Base-by-base conservation (phyloP, 2,888 invertebrate species). In the Terebella lapidaria region DNA sequence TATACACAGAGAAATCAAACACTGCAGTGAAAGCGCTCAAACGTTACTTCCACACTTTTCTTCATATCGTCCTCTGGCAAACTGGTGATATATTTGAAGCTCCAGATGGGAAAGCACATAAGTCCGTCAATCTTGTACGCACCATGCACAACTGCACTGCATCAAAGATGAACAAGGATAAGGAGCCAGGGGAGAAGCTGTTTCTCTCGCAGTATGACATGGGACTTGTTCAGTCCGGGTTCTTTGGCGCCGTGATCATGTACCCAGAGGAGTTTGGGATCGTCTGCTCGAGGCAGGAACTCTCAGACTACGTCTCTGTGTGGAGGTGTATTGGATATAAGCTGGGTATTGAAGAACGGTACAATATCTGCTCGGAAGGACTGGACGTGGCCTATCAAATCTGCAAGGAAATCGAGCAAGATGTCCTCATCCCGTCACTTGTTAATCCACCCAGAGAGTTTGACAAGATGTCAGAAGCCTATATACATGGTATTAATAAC, bases 181-280 rank as follows among this genome's bases (percentile, higher is more conserved):
- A n/a, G 10, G n/a, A 35, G 10, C 10, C 10, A 15, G 42, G 10
- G n/a, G n/a, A n/a, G n/a, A n/a, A n/a, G n/a, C n/a, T n/a, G n/a
- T n/a, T n/a, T n/a, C n/a, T n/a, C n/a, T n/a, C n/a, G 0, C 94
- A 94, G 77, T 85, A 88, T 66, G 92, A 93, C 75, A 86, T 94
- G 85, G 89, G 89, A 0, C 77, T 93, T 10, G 92, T 93, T 0
- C 91, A 91, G 79, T 91, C 90, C 74, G 92, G 91, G 2, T 94
- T 94, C 75, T 85, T 93, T 74, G 93, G 92, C 0, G 87, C 87
- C 67, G 83, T 86, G 0, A 76, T 90, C 0, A 74, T 89, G 59
- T 81, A 81, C 59, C 84, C 84, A 0, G 83, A 87, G 59, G 78
- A 84, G 57, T 84, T 91, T 53, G 89, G 90, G 0, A 81, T 92